Evolutionary conservation across 2,113 vertebrate species (phyloP).

Genomic region (Melanostigma gelatinosum): DNA sequence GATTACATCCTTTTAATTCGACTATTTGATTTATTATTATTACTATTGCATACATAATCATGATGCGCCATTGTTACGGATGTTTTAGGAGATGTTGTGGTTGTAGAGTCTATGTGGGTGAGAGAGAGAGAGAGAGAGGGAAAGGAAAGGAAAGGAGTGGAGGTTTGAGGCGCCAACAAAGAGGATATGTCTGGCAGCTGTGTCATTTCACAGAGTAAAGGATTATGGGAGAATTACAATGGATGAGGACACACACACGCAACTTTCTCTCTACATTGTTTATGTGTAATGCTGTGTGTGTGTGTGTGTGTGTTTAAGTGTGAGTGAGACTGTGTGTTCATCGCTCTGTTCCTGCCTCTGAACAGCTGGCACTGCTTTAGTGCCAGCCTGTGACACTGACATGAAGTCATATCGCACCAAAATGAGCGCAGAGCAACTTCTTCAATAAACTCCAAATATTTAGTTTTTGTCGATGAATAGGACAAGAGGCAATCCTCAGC

Average conservation of each 20-base stretch:
- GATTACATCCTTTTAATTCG: conserved; percentile 25
- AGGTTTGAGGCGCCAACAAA: conserved; percentile 66
- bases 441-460: background rate
- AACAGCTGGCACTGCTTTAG: conserved; percentile 50
- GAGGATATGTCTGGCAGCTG: conserved; percentile 75
- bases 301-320: conserved; percentile 14
- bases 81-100: conserved; percentile 35
- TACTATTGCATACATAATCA: conserved; percentile 19
- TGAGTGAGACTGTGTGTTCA: conserved; percentile 22
- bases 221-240: conserved; percentile 75
- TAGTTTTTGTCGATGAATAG: background rate
- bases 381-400: conserved; percentile 42
- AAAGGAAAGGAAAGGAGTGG: conserved; percentile 58
- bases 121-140: conserved; percentile 1
- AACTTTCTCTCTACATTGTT: conserved; percentile 35
- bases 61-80: background rate
- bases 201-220: conserved; percentile 73
- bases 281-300: conserved; percentile 11
- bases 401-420: background rate
- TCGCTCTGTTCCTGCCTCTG: conserved; percentile 40
- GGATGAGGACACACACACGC: conserved; percentile 51
- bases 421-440: background rate
- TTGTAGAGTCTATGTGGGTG: background rate
- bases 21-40: conserved; percentile 32
- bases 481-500: background rate